Conservation (phyloP, 37 sponge, comb jelly and placozoan genomes). For the Cladorhizidae sp. region DNA sequence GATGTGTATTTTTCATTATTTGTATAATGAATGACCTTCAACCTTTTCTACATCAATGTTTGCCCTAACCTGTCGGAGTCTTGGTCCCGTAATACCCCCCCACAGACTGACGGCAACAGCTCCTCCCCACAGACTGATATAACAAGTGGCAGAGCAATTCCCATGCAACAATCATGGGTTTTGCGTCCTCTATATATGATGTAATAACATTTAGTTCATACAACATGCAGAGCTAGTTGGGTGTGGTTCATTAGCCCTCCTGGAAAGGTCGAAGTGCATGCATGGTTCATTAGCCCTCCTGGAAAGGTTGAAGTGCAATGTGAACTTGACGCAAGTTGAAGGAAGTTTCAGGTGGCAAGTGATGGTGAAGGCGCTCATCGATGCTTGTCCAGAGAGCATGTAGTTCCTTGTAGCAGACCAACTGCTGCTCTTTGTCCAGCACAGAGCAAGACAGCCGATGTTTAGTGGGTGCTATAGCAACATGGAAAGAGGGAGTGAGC, state of each 20-base stretch:
- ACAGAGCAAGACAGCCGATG: not conserved
- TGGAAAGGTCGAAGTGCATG: constrained; percentile 5
- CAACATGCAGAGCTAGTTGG: too few relatives aligned
- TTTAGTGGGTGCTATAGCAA: not conserved
- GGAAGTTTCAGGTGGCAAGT: not conserved
- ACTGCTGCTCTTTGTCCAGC: constrained; percentile 30
- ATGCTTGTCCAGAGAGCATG: not conserved
- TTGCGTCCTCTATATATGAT: too few relatives aligned
- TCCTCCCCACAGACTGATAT: not conserved
- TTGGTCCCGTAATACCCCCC: too few relatives aligned
- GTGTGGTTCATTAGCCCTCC: not conserved
- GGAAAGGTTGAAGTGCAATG: constrained; percentile 2
- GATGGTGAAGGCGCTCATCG: not conserved
- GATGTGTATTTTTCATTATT: too few relatives aligned
- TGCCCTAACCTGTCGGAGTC: too few relatives aligned
- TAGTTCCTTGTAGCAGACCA: constrained; percentile 42
- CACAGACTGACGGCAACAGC: not conserved
- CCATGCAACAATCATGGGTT: too few relatives aligned
- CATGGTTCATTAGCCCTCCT: not conserved
- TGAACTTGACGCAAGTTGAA: not conserved
- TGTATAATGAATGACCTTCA: too few relatives aligned
- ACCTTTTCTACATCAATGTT: too few relatives aligned
- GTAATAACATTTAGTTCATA: too few relatives aligned
- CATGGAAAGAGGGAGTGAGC: not conserved
- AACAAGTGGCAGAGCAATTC: too few relatives aligned